Evolutionary conservation across 2,888 invertebrate species (phyloP), one percentile per base, ranked within the genome.

Genomic region (Aspidiotus destructor): DNA sequence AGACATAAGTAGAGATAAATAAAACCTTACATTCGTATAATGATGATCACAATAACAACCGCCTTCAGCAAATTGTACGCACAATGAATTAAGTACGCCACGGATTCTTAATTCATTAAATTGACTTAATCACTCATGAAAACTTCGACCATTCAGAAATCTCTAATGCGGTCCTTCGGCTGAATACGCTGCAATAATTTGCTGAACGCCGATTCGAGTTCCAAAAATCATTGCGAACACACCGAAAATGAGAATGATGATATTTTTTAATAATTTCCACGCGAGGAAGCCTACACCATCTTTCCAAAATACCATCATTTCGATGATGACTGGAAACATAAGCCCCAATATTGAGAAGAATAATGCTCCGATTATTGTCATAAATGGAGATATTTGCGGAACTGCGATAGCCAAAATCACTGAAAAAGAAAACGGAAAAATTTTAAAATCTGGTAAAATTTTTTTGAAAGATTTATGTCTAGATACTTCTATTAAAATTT

Each of bases 271-370:
- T 42, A 90, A 79, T 84, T 87, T 90, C 73, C 87, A 83, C 72
- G 78, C 82, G 58, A 80, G 89, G 54, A 90, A 90, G 72, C 85
- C 84, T 15, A 69, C 62, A 54, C 90, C 90, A 72, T 85, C 84
- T 69, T 91, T 86, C 91, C 92, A 92, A 77, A 84, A 89, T 0
- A 90, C 90, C 71, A 93, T 81, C 7, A 89, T 82, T 79, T 95
- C 93, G 71, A 96, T 87, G 70, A 89, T 81, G 2, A 85, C 89
- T 1, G 96, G 96, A 63, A 90, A 85, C 68, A 95, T 85, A 44
- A 96, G 84, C 15, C 95, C 95, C 17, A 96, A 83, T 72, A 92
- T 86, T 9, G 94, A 92, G 77, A 93, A 92, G 76, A 92, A 93
- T 75, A 96, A 87, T 58, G 95, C 93, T 72, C 96, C 96, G 72